A percentile compares a stretch with the other conserved stretches of the same genome.
Conservation (phyloP, 1,140 invertebrate species). For the Octopus bimaculoides region DNA sequence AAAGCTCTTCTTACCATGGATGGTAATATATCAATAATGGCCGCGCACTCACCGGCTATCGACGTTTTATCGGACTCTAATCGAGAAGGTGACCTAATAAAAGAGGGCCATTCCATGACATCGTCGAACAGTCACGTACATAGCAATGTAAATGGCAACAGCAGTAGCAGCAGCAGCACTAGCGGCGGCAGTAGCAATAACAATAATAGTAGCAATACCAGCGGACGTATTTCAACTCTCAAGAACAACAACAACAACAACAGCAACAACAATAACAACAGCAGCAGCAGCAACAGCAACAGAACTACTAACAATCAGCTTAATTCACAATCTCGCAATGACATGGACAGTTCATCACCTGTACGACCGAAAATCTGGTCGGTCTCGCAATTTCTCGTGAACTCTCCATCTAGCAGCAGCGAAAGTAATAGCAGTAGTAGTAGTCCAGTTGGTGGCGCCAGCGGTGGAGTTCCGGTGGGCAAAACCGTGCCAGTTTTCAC, state of each 20-base stretch:
- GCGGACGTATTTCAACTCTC: background rate
- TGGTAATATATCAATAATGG: background rate
- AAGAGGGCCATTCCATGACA: background rate
- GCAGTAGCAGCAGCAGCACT: background rate
- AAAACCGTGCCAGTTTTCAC: background rate
- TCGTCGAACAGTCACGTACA: too few species aligned
- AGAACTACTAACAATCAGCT: background rate
- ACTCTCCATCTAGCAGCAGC: slow-evolving; percentile 22
- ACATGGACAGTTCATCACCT: slow-evolving; percentile 11
- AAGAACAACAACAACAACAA: background rate
- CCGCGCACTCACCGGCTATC: background rate
- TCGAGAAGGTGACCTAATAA: background rate
- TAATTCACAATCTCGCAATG: background rate
- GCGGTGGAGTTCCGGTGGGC: background rate
- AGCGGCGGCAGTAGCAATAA: background rate
- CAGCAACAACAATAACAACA: background rate
- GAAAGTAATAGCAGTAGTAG: slow-evolving; percentile 14
- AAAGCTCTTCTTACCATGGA: background rate
- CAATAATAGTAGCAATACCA: background rate
- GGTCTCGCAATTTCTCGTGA: slow-evolving; percentile 31
- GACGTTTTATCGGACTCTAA: background rate
- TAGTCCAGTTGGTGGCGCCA: slow-evolving; percentile 18
- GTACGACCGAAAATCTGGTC: slow-evolving; percentile 37
- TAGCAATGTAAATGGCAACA: background rate
- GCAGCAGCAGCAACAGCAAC: background rate